Evolutionary conservation across 2,113 vertebrate species (phyloP).

Genomic region (Myotis davidii): DNA sequence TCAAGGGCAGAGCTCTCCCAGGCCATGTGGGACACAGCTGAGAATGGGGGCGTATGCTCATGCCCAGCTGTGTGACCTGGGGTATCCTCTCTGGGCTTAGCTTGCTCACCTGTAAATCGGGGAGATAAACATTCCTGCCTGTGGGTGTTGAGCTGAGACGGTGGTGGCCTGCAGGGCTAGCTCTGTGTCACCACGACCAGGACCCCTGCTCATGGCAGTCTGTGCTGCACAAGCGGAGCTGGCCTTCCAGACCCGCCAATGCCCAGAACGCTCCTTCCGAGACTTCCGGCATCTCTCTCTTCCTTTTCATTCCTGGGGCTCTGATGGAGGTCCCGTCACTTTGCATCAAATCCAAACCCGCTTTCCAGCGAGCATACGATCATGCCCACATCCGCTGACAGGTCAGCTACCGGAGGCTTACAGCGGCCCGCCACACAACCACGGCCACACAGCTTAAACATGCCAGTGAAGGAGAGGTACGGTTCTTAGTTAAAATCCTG

Average conservation of each 20-base stretch:
- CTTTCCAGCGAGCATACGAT: neutral
- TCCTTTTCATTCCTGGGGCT: neutral
- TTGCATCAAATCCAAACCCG: neutral
- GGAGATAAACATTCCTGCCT: neutral
- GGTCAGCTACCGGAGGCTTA: neutral
- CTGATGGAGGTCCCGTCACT: neutral
- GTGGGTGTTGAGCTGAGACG: rapidly evolving
- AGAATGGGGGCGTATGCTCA: neutral
- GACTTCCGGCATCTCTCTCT: neutral
- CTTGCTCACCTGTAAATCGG: neutral
- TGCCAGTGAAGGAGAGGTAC: rapidly evolving
- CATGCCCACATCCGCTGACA: rapidly evolving
- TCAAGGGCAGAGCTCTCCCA: neutral
- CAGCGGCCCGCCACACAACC: neutral
- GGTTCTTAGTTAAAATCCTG: neutral
- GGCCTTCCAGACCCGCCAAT: neutral
- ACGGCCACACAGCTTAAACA: neutral
- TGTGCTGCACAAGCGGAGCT: neutral
- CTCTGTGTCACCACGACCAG: rapidly evolving
- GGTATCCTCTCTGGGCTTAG: neutral
- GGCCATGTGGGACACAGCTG: rapidly evolving
- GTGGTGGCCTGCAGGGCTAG: neutral
- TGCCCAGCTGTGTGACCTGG: neutral
- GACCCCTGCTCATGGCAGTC: neutral
- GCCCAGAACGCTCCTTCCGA: neutral